These are phyloP conservation scores for Diploptera punctata DNA, from an alignment of 2,888 invertebrate species.

Conservation along the genomic window DNA sequence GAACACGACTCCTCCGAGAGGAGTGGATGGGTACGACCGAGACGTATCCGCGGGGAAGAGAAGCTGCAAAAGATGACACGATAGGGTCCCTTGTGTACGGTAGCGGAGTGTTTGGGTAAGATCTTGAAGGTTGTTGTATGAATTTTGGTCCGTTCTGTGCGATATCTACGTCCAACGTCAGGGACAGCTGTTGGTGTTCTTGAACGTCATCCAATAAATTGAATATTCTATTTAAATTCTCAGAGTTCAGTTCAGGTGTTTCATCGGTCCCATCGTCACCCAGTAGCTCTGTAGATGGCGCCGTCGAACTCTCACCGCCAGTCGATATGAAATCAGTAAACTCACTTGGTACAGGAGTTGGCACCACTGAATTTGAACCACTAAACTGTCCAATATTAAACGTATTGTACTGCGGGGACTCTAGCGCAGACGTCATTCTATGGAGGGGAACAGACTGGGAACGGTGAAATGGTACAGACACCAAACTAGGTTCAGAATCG, in stretches of 20 bases:
- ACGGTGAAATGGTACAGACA: constrained; percentile 52
- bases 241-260: constrained; percentile 53
- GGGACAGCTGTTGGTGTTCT: constrained; percentile 13
- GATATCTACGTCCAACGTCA: constrained; percentile 10
- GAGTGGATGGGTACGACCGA: constrained; percentile 80
- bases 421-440: constrained; percentile 58
- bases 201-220: constrained; percentile 60
- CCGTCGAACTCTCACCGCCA: constrained; percentile 13
- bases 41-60: constrained; percentile 55
- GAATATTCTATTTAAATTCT: constrained; percentile 70
- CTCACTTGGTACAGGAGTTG: constrained; percentile 73
- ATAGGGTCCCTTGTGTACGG: constrained; percentile 46
- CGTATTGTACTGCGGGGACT: constrained; percentile 55
- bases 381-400: constrained; percentile 46
- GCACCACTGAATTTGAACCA: constrained; percentile 66
- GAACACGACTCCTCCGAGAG: constrained; percentile 57
- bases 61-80: constrained; percentile 47
- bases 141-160: constrained; percentile 7
- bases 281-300: not conserved
- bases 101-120: constrained; percentile 55
- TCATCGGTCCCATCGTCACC: constrained; percentile 28
- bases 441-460: constrained; percentile 84
- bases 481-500: constrained; percentile 53
- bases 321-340: constrained; percentile 68
- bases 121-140: constrained; percentile 49